Evolutionary conservation across 2,888 invertebrate genomes (phyloP).

Genomic region (Callyntrura sp.): DNA sequence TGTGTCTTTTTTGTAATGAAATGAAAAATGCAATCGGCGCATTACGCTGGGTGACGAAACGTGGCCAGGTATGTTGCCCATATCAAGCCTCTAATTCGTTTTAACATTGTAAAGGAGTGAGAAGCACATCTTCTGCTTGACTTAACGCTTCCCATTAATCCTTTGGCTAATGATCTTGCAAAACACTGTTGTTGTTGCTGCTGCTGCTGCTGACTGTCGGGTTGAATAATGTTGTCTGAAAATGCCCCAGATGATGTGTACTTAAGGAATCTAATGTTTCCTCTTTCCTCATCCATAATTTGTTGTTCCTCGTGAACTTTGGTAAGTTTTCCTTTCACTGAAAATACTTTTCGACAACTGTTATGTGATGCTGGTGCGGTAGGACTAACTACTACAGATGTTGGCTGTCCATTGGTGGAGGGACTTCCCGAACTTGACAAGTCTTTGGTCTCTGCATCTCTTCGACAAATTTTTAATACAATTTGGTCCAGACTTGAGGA

Average conservation of each 20-base stretch:
- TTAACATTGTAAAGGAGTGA: background rate
- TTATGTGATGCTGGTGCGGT: background rate
- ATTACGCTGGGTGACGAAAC: conserved; percentile 68
- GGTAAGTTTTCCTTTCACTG: conserved; percentile 26
- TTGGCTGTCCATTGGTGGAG: background rate
- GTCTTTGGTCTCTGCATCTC: conserved; percentile 20
- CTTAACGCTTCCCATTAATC: conserved; percentile 39
- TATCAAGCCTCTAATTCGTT: conserved; percentile 51
- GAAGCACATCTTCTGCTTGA: conserved; percentile 36
- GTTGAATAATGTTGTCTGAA: background rate
- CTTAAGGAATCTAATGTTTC: conserved; percentile 43
- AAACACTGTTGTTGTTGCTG: conserved; percentile 1
- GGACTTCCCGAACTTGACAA: background rate
- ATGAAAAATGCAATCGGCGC: background rate
- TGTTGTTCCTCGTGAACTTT: conserved; percentile 43
- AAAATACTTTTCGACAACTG: conserved; percentile 27
- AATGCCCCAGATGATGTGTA: conserved; percentile 45
- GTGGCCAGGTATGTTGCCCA: conserved; percentile 55
- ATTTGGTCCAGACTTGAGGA: conserved; percentile 56
- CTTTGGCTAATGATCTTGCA: conserved; percentile 27
- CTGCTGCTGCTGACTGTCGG: background rate
- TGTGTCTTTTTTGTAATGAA: background rate
- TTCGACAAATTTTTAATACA: conserved; percentile 49
- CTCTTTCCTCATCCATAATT: conserved; percentile 18
- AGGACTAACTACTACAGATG: conserved; percentile 33